A percentile compares a stretch with the other conserved stretches of the same genome.
These are phyloP conservation scores for Gulo gulo DNA, from an alignment of 2,113 vertebrate genomes.

Conservation along the genomic window DNA sequence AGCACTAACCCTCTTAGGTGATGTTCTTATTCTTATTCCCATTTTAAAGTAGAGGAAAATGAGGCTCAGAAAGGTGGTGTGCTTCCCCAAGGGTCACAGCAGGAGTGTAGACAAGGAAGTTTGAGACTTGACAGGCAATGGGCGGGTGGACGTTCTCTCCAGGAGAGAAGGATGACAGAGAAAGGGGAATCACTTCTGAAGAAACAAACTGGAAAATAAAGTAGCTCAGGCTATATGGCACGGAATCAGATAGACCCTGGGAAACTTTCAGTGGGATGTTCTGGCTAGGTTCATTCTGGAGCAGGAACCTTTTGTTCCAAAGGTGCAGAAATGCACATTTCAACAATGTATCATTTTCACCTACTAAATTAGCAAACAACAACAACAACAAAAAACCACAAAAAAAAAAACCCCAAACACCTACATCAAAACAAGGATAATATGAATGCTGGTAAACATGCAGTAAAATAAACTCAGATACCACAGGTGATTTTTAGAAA, in stretches of 20 bases:
- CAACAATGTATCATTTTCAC: not conserved
- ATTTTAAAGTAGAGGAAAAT: not conserved
- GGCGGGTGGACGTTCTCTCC: not conserved
- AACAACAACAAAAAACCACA: not conserved
- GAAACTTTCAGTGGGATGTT: not conserved
- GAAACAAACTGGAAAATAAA: not conserved
- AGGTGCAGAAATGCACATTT: not conserved
- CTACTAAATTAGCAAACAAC: not conserved
- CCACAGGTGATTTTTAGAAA: not conserved
- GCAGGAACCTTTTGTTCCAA: not conserved
- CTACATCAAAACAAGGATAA: not conserved
- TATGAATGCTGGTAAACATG: not conserved
- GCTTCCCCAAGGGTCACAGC: not conserved
- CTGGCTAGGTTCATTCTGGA: not conserved
- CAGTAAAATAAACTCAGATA: not conserved
- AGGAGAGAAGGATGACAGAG: not conserved
- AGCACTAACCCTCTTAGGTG: not conserved
- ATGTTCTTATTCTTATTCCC: not conserved
- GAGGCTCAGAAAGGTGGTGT: not conserved
- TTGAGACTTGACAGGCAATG: not conserved
- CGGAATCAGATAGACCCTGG: not conserved
- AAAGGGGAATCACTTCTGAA: not conserved
- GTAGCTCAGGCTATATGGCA: not conserved
- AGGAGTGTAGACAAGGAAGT: not conserved
- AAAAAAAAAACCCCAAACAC: not conserved